These are phyloP conservation scores for Sebastes baramenuke DNA, from an alignment of 2,797 vertebrate genomes.

Conservation along the genomic window DNA sequence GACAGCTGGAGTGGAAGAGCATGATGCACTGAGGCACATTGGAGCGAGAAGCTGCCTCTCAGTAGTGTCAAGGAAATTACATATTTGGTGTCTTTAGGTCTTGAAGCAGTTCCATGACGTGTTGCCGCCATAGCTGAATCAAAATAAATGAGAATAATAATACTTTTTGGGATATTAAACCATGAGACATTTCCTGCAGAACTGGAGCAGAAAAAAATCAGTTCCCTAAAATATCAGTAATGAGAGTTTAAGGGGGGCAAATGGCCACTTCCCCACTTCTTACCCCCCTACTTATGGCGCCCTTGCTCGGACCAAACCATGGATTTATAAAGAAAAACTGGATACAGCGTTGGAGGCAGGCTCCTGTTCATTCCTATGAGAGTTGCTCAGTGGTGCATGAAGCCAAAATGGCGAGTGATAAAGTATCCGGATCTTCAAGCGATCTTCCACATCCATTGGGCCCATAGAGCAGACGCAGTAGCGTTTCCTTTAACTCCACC, in stretches of 20 bases:
- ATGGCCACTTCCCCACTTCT: no score
- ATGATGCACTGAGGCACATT: slow-evolving; percentile 50
- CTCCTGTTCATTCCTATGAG: no score
- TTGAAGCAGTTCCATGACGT: not conserved
- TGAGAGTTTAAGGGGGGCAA: not conserved
- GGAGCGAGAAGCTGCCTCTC: slow-evolving; percentile 30
- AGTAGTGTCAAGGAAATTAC: slow-evolving; percentile 11
- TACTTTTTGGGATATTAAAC: not conserved
- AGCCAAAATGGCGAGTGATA: no score
- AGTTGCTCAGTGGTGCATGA: no score
- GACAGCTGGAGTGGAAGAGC: slow-evolving; percentile 66
- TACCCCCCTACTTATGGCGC: not conserved
- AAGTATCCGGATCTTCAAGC: accelerated
- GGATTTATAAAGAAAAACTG: no score
- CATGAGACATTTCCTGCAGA: not conserved
- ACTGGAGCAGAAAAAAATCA: not conserved
- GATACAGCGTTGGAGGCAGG: no score
- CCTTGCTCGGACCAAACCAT: not conserved
- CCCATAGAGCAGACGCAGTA: no score
- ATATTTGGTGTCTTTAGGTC: not conserved
- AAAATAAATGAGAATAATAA: not conserved
- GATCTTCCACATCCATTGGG: no score
- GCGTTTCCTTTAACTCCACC: no score
- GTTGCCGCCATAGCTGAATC: not conserved
- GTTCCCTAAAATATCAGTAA: not conserved